phyloP scores from a whole-genome alignment of 2,113 vertebrate genomes.

The Phycodurus eques region DNA sequence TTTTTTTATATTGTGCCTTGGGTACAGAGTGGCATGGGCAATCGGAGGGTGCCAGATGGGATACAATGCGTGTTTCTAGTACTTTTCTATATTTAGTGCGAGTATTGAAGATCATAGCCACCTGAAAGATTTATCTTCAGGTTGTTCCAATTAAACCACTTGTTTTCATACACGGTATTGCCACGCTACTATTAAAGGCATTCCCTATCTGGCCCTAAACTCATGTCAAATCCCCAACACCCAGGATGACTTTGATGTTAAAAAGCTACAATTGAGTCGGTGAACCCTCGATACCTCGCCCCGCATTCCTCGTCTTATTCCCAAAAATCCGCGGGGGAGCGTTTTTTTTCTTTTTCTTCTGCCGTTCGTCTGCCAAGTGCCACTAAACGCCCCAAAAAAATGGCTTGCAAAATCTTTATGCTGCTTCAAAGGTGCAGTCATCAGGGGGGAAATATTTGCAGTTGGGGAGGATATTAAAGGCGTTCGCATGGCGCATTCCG shows the following conservation, averaged over 20 bases:
- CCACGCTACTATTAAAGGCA: slow-evolving; percentile 14
- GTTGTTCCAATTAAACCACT: not conserved
- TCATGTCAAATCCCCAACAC: slow-evolving; percentile 26
- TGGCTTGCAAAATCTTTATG: slow-evolving; percentile 47
- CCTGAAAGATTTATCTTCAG: not conserved
- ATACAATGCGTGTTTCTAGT: too few relatives aligned
- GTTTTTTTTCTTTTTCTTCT: slow-evolving; percentile 16
- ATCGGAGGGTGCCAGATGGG: too few relatives aligned
- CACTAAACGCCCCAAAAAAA: slow-evolving; percentile 42
- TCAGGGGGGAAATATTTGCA: not conserved
- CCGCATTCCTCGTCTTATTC: slow-evolving; percentile 60
- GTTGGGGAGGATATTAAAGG: slow-evolving; percentile 48
- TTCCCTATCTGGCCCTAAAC: slow-evolving; percentile 31
- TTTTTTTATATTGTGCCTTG: too few relatives aligned
- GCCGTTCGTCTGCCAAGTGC: slow-evolving; percentile 22
- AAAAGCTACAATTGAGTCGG: slow-evolving; percentile 48
- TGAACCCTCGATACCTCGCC: slow-evolving; percentile 52
- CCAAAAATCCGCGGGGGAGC: slow-evolving; percentile 43
- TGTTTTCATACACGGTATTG: slow-evolving; percentile 14
- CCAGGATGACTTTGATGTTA: slow-evolving; percentile 47
- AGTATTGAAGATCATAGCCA: too few relatives aligned
- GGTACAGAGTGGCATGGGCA: too few relatives aligned
- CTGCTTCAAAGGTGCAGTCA: slow-evolving; percentile 51
- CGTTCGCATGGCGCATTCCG: slow-evolving; percentile 50
- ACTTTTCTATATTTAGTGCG: too few relatives aligned